Evolutionary conservation across 2,797 vertebrate genomes (phyloP), one percentile per base, ranked within the genome.

Genomic region (Darevskia mixta): DNA sequence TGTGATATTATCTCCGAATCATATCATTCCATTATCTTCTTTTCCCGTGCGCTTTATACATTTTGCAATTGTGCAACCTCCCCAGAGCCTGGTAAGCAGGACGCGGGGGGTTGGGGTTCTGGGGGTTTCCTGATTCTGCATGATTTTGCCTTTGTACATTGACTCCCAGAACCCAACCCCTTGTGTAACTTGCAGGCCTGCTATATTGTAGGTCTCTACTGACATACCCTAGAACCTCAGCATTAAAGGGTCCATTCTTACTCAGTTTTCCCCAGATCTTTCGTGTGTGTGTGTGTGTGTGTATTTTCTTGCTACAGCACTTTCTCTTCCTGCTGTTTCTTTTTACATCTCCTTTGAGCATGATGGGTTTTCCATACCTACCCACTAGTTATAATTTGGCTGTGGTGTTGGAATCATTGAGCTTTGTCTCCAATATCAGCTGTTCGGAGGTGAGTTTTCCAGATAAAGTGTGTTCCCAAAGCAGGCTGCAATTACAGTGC

Each of bases 401-500:
- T 61, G 8, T 17, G 13, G 17, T 78, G 29, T 32, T 25, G 88
- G 8, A 76, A 67, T 1, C 0, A 3, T 0, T 0, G 7, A 1
- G 61, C 78, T 80, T 29, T 72, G 49, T 66, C 7, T 35, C 13
- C 35, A 15, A 0, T 15, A 11, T 35, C 5, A 9, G 27, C 27
- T 10, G 5, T 81, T 35, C 13, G 45, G 45, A 45, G 8, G 23
- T 23, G 0, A 4, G 10, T 43, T 81, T 10, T 79, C 20, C 18
- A 18, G 64, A 8, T 15, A 41, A 27, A 5, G 8, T n/a, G 2
- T 80, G 13, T n/a, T 66, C 38, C 87, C 84, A 96, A 97, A 98
- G 99, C 98, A 99, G 99, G 98, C 96, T 97, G 99, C 99, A 99
- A 99, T 99, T 99, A 93, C 98, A 98, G 98, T 92, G 94, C 98